phyloP scores from a whole-genome alignment of 2,888 invertebrate species.

The Diarsia brunnea region DNA sequence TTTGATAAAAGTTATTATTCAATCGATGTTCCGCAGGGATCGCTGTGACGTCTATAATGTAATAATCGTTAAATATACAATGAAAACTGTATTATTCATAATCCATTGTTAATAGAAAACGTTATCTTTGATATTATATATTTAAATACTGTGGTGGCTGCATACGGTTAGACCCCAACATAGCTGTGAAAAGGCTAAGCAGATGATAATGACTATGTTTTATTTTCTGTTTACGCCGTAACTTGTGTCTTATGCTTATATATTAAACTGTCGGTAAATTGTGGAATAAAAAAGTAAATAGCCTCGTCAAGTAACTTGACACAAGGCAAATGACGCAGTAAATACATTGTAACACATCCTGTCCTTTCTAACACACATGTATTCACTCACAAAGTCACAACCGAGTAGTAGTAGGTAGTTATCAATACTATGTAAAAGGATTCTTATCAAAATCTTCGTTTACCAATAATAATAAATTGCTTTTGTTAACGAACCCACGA shows the following conservation, averaged over 20 bases:
- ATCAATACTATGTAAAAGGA: background rate
- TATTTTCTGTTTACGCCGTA: background rate
- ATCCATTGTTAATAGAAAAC: background rate
- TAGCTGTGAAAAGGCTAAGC: no score
- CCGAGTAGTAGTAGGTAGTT: background rate
- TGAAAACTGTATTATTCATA: background rate
- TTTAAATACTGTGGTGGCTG: no score
- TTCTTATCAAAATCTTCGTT: constrained; percentile 12
- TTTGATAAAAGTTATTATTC: constrained; percentile 18
- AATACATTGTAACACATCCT: background rate
- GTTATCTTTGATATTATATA: no score
- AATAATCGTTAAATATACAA: background rate
- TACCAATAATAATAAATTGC: constrained; percentile 6
- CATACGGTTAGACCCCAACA: no score
- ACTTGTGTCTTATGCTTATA: background rate
- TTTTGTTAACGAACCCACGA: constrained; percentile 16
- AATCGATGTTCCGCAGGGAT: constrained; percentile 37
- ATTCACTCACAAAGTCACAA: constrained; percentile 1
- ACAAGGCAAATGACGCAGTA: background rate
- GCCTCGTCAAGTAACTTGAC: constrained; percentile 2
- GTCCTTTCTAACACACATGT: constrained; percentile 2
- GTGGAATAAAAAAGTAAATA: background rate
- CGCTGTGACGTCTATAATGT: background rate
- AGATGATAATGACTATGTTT: no score
- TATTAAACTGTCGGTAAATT: background rate